Evolutionary conservation across 1,140 invertebrate genomes (phyloP).

Genomic region (Ptiloglossa arizonensis): DNA sequence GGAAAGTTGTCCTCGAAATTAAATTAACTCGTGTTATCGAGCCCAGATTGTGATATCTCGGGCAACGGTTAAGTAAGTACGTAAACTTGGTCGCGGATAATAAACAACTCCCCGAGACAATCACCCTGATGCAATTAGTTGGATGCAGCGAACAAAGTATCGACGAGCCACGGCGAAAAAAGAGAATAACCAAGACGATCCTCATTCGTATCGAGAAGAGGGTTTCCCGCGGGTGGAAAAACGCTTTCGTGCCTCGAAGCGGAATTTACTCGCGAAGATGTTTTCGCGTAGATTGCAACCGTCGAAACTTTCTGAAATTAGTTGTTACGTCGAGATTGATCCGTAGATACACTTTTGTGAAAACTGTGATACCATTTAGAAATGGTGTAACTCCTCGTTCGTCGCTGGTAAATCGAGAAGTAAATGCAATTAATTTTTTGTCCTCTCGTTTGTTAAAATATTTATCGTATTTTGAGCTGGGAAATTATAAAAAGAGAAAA

Average conservation of each 20-base stretch:
- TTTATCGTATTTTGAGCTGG: too few species aligned
- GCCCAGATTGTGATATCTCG: too few species aligned
- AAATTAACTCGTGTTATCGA: conserved; percentile 2
- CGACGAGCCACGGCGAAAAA: background rate
- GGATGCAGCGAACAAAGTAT: background rate
- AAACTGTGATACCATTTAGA: background rate
- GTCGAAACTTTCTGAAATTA: background rate
- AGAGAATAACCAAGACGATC: background rate
- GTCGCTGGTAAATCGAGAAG: too few species aligned
- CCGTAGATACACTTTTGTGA: too few species aligned
- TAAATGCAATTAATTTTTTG: too few species aligned
- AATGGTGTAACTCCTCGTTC: too few species aligned
- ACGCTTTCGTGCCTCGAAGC: background rate
- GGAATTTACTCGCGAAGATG: too few species aligned
- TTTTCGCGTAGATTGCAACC: background rate
- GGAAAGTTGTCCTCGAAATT: background rate
- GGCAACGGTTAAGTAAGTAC: background rate
- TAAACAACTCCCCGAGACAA: conserved; percentile 12
- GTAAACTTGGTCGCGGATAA: conserved; percentile 1
- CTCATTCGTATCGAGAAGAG: background rate
- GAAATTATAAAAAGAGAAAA: too few species aligned
- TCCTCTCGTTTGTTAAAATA: too few species aligned
- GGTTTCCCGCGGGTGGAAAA: background rate
- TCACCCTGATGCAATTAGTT: background rate
- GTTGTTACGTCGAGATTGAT: background rate